These are phyloP conservation scores for Solea senegalensis DNA, from an alignment of 2,113 vertebrate genomes.

Conservation along the genomic window DNA sequence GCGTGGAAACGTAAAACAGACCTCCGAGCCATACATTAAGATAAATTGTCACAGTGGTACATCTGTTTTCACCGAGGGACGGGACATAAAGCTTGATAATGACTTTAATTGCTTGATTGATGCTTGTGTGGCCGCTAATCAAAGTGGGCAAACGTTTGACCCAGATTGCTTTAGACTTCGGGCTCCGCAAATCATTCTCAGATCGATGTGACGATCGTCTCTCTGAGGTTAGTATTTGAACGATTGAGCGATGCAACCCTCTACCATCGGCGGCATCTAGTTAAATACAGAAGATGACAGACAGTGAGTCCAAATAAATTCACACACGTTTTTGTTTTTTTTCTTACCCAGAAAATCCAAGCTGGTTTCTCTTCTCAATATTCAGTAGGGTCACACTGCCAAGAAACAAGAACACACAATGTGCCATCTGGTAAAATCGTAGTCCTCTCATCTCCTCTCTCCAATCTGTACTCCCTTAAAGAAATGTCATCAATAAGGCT, in stretches of 20 bases:
- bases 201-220: background rate
- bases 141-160: conserved; percentile 3
- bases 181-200: background rate
- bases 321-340: conserved; percentile 40
- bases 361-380: conserved; percentile 76
- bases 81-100: background rate
- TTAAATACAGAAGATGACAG: conserved; percentile 57
- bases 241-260: background rate
- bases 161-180: conserved; percentile 8
- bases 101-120: conserved; percentile 18
- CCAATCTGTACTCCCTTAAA: conserved; percentile 71
- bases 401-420: conserved; percentile 75
- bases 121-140: conserved; percentile 4
- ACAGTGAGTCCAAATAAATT: conserved; percentile 61
- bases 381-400: conserved; percentile 77
- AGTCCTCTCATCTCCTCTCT: conserved; percentile 69
- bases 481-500: conserved; percentile 53
- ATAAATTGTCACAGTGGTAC: conserved; percentile 40
- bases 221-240: background rate
- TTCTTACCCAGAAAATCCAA: conserved; percentile 51
- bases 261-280: no score
- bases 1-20: conserved; percentile 36
- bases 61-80: conserved; percentile 48
- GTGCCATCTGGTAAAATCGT: conserved; percentile 80
- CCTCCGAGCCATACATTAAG: conserved; percentile 36